Base-by-base conservation (phyloP, 2,797 vertebrate genomes). In the Microhierax caerulescens region DNA sequence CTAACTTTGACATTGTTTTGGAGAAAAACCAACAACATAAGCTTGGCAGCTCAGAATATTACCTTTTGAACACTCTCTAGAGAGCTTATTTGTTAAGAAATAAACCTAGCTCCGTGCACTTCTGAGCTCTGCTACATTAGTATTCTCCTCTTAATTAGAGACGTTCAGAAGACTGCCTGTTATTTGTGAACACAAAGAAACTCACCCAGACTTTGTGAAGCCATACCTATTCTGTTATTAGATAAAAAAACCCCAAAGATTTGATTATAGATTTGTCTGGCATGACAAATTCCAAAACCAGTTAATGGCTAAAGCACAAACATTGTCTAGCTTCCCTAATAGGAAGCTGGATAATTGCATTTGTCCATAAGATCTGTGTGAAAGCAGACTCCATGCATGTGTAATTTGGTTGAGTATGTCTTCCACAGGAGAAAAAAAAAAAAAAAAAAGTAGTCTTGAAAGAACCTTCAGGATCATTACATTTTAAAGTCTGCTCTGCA, bases 191-290 rank as follows among this genome's bases (percentile, higher is more conserved):
- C 22, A 85, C 23, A 27, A 80, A 82, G 51, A 81, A 76, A 74
- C 27, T 67, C 63, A 88, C 23, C 45, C 67, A 88, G 47, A 73
- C 78, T 97, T 95, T 51, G 74, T 90, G 85, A 95, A 97, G 80
- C 61, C 65, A 64, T 93, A 96, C 88, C 81, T 94, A 74, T 88
- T 67, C 65, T 50, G 50, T 93, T 82, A 93, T 95, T 96, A 53
- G 94, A 97, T 96, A 43, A 92, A 81, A 81, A 77, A 34, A 4
- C 0, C 4, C 12, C 24, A 54, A 67, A 95, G 56, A 97, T 95
- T 79, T 88, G 94, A 97, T 96, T 97, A 96, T 13, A 88, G 68
- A 92, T 93, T 80, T 47, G 51, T 90, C 90, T 96, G 75, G 84
- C 70, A 96, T 75, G 39, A 96, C 47, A 93, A 95, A 95, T 93